Evolutionary conservation across 2,888 invertebrate species (phyloP).

Genomic region (Teleogryllus oceanicus): DNA sequence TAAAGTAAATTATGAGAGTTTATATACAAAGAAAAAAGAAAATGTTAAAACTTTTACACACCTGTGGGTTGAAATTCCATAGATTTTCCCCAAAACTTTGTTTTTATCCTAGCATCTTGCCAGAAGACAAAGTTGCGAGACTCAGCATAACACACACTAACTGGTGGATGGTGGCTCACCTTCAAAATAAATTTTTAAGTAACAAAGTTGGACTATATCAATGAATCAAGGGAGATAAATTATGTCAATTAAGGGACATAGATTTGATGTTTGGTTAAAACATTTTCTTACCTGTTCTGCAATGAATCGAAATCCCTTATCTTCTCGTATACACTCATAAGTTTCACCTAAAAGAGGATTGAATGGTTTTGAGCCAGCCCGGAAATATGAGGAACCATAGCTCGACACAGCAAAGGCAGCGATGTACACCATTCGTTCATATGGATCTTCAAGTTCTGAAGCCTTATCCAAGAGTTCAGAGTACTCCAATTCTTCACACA

Average conservation of each 20-base stretch:
- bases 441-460: conserved; percentile 59
- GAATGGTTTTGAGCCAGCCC: conserved; percentile 81
- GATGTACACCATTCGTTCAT: conserved; percentile 70
- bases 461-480: conserved; percentile 75
- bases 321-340: conserved; percentile 74
- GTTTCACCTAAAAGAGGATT: conserved; percentile 81
- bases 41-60: conserved; percentile 25
- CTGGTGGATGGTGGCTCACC: conserved; percentile 83
- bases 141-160: conserved; percentile 77
- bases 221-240: too few relatives aligned
- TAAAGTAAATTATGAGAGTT: too few relatives aligned
- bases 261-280: conserved; percentile 11
- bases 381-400: conserved; percentile 67
- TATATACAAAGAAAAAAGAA: too few relatives aligned
- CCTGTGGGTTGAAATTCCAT: conserved; percentile 85
- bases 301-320: conserved; percentile 72
- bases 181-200: conserved; percentile 42
- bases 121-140: conserved; percentile 72
- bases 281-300: conserved; percentile 66
- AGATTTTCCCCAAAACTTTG: conserved; percentile 87
- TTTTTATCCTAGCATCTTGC: conserved; percentile 80
- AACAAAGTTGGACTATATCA: background rate
- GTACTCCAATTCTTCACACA: conserved; percentile 82
- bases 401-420: conserved; percentile 79
- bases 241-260: background rate